Percentiles rank a stretch among this genome's conserved stretches.
Evolutionary conservation across 2,888 invertebrate species (phyloP).

Genomic region (Melanostoma scalare): DNA sequence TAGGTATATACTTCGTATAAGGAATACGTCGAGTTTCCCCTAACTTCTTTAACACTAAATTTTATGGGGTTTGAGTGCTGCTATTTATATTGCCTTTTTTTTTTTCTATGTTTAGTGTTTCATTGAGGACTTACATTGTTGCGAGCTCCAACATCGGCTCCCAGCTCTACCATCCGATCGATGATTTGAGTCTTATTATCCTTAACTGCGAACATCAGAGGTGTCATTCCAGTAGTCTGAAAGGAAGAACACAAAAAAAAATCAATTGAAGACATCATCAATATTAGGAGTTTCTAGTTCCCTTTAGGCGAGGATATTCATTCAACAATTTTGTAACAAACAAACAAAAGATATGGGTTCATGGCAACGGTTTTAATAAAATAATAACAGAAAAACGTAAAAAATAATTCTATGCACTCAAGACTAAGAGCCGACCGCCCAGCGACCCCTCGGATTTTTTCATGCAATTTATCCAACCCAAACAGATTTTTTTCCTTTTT

Average conservation of each 20-base stretch:
- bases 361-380: constrained; percentile 70
- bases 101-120: constrained; percentile 51
- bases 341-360: constrained; percentile 32
- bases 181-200: constrained; percentile 95
- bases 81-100: constrained; percentile 55
- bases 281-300: constrained; percentile 17
- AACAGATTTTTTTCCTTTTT: constrained; percentile 29
- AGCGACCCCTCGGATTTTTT: background rate
- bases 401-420: constrained; percentile 35
- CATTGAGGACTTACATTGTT: constrained; percentile 90
- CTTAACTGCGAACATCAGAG: constrained; percentile 97
- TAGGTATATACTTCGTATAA: background rate
- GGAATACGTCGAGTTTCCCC: background rate
- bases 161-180: constrained; percentile 95
- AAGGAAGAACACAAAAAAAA: constrained; percentile 77
- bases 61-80: constrained; percentile 34
- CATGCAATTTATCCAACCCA: constrained; percentile 48
- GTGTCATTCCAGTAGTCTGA: constrained; percentile 96
- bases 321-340: constrained; percentile 65
- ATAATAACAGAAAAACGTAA: constrained; percentile 48
- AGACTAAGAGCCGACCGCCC: constrained; percentile 24
- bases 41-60: constrained; percentile 24
- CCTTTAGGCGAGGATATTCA: constrained; percentile 46
- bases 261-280: constrained; percentile 16
- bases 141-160: constrained; percentile 94